Conservation (phyloP, 2,797 vertebrate species). For the Nannoperca obscura region DNA sequence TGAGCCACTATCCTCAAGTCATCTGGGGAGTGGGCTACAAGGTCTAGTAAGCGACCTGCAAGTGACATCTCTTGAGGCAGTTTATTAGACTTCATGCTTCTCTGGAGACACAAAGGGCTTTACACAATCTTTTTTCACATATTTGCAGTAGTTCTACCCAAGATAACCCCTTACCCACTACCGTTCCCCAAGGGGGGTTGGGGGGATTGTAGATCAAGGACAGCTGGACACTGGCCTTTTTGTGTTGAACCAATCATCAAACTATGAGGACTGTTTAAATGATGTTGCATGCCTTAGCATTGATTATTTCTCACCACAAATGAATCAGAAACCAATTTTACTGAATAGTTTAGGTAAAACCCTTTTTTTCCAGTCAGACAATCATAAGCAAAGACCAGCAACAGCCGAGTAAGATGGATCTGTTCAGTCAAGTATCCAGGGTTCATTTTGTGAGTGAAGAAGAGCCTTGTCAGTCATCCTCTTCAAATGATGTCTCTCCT, state of each 20-base stretch:
- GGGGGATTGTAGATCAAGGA: neutral
- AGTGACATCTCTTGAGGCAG: no score
- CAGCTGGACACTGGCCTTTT: neutral
- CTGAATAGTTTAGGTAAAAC: neutral
- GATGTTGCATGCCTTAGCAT: neutral
- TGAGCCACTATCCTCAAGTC: no score
- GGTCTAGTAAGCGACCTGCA: no score
- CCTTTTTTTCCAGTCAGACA: neutral
- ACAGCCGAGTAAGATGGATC: neutral
- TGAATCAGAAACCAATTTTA: neutral
- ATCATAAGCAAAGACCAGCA: neutral
- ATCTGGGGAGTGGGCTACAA: no score
- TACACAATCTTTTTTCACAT: no score
- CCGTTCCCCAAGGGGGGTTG: no score
- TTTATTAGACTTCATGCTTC: no score
- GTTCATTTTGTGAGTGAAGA: slow-evolving; percentile 16
- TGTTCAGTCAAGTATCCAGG: neutral
- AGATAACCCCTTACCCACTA: no score
- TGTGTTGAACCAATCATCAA: neutral
- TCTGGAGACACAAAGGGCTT: neutral
- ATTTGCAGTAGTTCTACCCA: neutral
- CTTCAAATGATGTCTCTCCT: slow-evolving; percentile 1
- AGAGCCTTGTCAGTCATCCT: neutral
- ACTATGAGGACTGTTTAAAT: neutral
- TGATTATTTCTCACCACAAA: neutral